Evolutionary conservation across 53 echinoderm and acorn worm genomes (phyloP).

Genomic region (Holothuria leucospilota): DNA sequence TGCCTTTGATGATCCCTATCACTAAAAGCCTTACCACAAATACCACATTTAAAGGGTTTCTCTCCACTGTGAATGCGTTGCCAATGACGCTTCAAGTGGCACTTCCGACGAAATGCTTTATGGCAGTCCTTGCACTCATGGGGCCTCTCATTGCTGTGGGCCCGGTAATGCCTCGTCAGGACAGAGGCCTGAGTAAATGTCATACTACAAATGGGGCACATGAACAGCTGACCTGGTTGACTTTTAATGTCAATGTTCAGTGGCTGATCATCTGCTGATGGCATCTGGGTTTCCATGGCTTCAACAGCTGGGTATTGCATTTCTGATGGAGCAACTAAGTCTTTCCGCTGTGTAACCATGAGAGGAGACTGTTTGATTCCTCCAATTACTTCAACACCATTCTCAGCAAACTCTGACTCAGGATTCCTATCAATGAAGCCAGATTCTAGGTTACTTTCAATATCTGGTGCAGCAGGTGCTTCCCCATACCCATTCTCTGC

Average conservation of each 20-base stretch:
- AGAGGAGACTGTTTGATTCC: slow-evolving; percentile 36
- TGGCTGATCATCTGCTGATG: background rate
- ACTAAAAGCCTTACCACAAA: slow-evolving; percentile 96
- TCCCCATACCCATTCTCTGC: slow-evolving; percentile 8
- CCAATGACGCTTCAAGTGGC: slow-evolving; percentile 98
- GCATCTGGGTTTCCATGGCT: slow-evolving; percentile 15
- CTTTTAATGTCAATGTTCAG: slow-evolving; percentile 42
- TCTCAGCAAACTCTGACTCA: background rate
- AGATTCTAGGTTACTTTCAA: background rate
- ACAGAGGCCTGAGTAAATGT: slow-evolving; percentile 94
- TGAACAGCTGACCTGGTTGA: slow-evolving; percentile 41
- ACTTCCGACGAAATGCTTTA: slow-evolving; percentile 94
- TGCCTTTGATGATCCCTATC: slow-evolving; percentile 96
- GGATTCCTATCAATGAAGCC: background rate
- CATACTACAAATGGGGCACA: slow-evolving; percentile 90
- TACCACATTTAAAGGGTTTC: slow-evolving; percentile 96
- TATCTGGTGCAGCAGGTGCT: background rate
- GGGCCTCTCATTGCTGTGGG: slow-evolving; percentile 96
- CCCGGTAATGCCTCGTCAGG: slow-evolving; percentile 88
- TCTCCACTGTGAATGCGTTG: slow-evolving; percentile 98
- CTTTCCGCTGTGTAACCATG: slow-evolving; percentile 9
- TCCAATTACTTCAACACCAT: background rate
- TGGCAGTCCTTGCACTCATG: slow-evolving; percentile 95
- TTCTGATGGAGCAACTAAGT: slow-evolving; percentile 2
- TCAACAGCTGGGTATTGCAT: slow-evolving; percentile 38